phyloP scores from a whole-genome alignment of 64 coral and sea anemone genomes.

The Catalaphyllia jardinei region DNA sequence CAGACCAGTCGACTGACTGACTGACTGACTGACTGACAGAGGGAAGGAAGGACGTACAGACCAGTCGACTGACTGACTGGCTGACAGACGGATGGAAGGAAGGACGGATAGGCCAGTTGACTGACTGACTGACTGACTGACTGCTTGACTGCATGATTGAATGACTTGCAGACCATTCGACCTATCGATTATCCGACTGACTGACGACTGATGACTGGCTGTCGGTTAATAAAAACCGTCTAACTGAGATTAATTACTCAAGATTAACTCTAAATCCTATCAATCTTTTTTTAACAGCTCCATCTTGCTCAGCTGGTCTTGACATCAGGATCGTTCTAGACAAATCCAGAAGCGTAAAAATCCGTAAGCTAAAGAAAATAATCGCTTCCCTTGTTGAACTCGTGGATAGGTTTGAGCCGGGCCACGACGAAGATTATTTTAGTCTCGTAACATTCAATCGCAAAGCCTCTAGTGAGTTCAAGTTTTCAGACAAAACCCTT shows the following conservation, averaged over 20 bases:
- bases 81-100: neutral
- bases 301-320: slow-evolving; percentile 4
- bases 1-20: neutral
- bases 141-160: neutral
- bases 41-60: neutral
- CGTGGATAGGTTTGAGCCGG: slow-evolving; percentile 15
- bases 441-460: slow-evolving; percentile 14
- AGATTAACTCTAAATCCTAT: neutral
- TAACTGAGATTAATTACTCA: too few relatives aligned
- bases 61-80: neutral
- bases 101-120: neutral
- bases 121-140: neutral
- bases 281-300: neutral
- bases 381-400: neutral
- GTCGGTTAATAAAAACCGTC: too few relatives aligned
- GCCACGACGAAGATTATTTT: slow-evolving; percentile 18
- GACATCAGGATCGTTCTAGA: slow-evolving; percentile 16
- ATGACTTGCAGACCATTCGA: neutral
- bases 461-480: neutral
- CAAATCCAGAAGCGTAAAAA: neutral
- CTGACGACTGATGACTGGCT: neutral
- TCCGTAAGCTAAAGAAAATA: neutral
- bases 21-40: neutral
- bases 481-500: neutral
- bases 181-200: neutral